These are phyloP conservation scores for Nebria salina DNA, from an alignment of 2,888 invertebrate species.

Conservation along the genomic window DNA sequence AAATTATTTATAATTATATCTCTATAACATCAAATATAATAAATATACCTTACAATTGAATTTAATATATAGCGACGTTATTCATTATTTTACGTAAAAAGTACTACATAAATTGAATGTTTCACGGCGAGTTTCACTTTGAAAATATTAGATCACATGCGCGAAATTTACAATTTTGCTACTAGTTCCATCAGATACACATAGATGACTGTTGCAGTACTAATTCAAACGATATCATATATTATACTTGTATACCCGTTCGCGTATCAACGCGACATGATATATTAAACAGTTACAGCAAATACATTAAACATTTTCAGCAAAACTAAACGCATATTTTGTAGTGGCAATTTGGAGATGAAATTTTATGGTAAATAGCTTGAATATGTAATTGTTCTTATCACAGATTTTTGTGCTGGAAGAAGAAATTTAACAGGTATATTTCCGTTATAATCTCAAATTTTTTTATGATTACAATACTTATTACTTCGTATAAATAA, in stretches of 20 bases:
- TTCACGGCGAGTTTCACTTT: neutral
- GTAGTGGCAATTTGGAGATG: no score
- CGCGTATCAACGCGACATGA: no score
- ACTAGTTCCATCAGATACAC: neutral
- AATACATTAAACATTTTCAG: no score
- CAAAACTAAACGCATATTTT: no score
- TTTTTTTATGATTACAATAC: no score
- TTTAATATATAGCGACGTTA: neutral
- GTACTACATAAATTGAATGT: neutral
- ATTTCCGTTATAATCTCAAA: no score
- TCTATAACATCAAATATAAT: neutral
- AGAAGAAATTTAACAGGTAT: no score
- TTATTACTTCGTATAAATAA: no score
- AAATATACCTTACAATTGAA: neutral
- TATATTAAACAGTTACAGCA: no score
- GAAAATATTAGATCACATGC: neutral
- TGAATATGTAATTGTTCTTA: no score
- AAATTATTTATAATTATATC: conserved; percentile 2
- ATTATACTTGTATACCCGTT: neutral
- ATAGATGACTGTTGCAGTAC: neutral
- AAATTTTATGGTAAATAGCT: no score
- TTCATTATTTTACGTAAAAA: neutral
- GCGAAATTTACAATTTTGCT: neutral
- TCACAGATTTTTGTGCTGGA: no score
- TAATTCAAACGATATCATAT: neutral